Evolutionary conservation across 2,113 vertebrate genomes (phyloP), one percentile per base, ranked within the genome.

Genomic region (Oryzias woworae): DNA sequence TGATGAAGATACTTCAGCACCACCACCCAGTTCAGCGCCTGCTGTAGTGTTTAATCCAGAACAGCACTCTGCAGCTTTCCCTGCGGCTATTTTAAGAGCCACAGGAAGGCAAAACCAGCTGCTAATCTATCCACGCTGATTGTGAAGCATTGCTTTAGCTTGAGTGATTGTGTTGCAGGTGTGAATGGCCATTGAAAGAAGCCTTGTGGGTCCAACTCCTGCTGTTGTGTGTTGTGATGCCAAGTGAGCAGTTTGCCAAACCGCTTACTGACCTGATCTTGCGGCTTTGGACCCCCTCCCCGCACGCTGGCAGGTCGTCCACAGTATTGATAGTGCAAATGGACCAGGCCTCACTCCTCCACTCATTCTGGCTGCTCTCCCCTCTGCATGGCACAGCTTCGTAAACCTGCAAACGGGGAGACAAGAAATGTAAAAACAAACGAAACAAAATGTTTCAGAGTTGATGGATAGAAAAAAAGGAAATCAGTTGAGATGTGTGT

Each of bases 261-360:
- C 50, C 20, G 26, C 67, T 69, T 66, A 75, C 94, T 58, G 79
- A 98, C 97, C 95, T 95, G 90, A 96, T 93, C 91, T 93, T 94
- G 77, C 95, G 95, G 48, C 92, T 95, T 81, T 96, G 96, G 28
- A 92, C 94, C 86, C 96, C 97, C 88, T 93, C 94, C 58, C 96
- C 96, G 62, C 97, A 99, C 68, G 85, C 92, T 41, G 92, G 92
- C 61, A 89, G 86, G 78, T 94, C 91, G 28, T 95, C 92, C 77
- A 95, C 93, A 0, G 88, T 87, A 88, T 92, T 94, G 90, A 97
- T 92, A 88, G 92, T 94, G 84, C 97, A 99, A 7, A 92, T 93
- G 87, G 96, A 96, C 97, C 97, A 99, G 0, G 92, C 92, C 71
- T 94, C 96, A 26, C 84, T 89, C 74, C 82, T 86, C 97, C 96